Base-by-base conservation (phyloP, 2,888 invertebrate genomes). In the Heliothis peltigera region DNA sequence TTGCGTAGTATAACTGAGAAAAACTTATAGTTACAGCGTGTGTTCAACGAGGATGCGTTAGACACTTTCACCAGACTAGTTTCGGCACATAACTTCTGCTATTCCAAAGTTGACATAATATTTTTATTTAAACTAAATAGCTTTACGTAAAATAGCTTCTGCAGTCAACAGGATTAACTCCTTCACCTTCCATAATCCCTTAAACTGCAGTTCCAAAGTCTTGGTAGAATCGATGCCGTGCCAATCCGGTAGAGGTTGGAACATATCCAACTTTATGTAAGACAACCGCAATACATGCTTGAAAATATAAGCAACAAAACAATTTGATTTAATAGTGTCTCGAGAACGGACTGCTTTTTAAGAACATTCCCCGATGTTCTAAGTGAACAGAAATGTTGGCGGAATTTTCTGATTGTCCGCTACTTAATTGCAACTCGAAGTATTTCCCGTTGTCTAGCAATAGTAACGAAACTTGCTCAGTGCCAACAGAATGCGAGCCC, bases 341-440 rank as follows among this genome's bases (percentile, higher is more conserved):
- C 18, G 7, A 18, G 25, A 71, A 48, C n/a, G 8, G 19, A 48
- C 42, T 54, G 43, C 47, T 59, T 56, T 17, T 42, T 21, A 35
- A 46, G 25, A 62, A 64, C 39, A 43, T 71, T 51, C 46, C 48
- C 71, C 21, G 52, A 55, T 48, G 70, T 52, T 48, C 39, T 35
- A 51, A 51, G n/a, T 22, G 46, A 44, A 59, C 47, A 39, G 35
- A 25, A 60, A 22, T 46, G 44, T 48, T 25, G 61, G 43, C 78
- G 62, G 58, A 54, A 49, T 75, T 70, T 61, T 57, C 18, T 57
- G 58, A 54, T 59, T 81, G 75, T 55, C 68, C 60, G 25, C 55
- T 70, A 43, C 46, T 69, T 49, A 64, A 64, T 60, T 74, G 80
- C 51, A 62, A 79, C 17, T 67, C 48, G n/a, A 82, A 82, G 19